Evolutionary conservation across 2,888 invertebrate genomes (phyloP), one percentile per base, ranked within the genome.

Genomic region (Epistrophe eligans): DNA sequence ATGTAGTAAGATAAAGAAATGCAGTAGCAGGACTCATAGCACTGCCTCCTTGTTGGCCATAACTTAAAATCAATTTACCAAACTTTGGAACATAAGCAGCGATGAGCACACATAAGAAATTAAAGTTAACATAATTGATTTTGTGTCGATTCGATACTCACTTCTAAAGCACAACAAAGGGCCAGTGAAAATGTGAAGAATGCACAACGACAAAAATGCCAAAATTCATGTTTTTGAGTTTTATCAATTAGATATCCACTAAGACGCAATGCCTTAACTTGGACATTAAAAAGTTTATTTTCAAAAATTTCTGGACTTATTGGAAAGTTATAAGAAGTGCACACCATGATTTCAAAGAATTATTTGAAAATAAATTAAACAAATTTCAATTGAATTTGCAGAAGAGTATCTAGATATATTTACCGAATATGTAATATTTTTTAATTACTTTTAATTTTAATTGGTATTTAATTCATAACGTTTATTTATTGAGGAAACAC

Each of bases 21-120:
- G 90, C 89, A 10, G 91, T 90, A 10, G 91, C 91, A 73, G 89
- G 90, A 24, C 89, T 90, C 6, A 89, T 89, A 19, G 91, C 90
- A 1, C 89, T 89, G 35, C 89, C 89, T 28, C 32, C 13, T 40
- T n/a, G 1, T 2, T 66, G 89, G 79, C 4, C 72, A 32, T 13
- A 90, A 17, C 45, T 77, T 55, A 50, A 9, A 8, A 84, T 40
- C 4, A 79, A 24, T 35, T 58, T 58, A 10, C 28, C 24, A 60
- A 80, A 67, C 80, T 80, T 9, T 4, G 0, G 24, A 13, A 19
- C 50, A 50, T 48, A 4, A 48, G n/a, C 4, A 17, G 2, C 3
- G 24, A 24, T 24, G 2, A 24, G 1, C 24, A 48, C 9, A 17
- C 8, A 19, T 19, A 4, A 62, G 19, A 40, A 40, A 28, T 8